phyloP scores from a whole-genome alignment of 2,888 invertebrate species.

The Malachius bipustulatus region DNA sequence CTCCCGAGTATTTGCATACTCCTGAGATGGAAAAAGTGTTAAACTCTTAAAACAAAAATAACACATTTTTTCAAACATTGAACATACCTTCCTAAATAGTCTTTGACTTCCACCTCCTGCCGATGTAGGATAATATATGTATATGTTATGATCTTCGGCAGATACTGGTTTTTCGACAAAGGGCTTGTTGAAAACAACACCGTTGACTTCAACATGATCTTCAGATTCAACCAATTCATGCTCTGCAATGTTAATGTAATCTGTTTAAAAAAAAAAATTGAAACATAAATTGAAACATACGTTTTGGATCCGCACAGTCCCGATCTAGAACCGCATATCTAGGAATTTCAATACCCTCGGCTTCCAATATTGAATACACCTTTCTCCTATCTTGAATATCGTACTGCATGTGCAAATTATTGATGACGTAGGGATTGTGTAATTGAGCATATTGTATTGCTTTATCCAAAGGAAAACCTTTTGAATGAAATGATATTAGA shows the following conservation, averaged over 20 bases:
- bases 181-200: conserved; percentile 90
- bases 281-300: conserved; percentile 43
- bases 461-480: conserved; percentile 96
- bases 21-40: too few species aligned
- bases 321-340: conserved; percentile 93
- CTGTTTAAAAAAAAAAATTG: neutral
- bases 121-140: conserved; percentile 97
- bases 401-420: conserved; percentile 97
- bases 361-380: conserved; percentile 88
- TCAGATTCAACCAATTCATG: conserved; percentile 89
- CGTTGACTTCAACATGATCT: conserved; percentile 95
- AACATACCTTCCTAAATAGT: conserved; percentile 83
- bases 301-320: conserved; percentile 82
- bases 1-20: too few species aligned
- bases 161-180: conserved; percentile 99
- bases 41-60: neutral
- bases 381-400: conserved; percentile 90
- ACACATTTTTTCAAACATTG: neutral
- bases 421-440: conserved; percentile 91
- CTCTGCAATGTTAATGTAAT: conserved; percentile 46
- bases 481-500: conserved; percentile 95
- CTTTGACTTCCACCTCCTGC: conserved; percentile 97
- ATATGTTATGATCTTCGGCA: conserved; percentile 99
- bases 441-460: conserved; percentile 92
- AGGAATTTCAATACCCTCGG: conserved; percentile 94